Evolutionary conservation across 2,888 invertebrate genomes (phyloP).

Genomic region (Heteromurus nitidus): DNA sequence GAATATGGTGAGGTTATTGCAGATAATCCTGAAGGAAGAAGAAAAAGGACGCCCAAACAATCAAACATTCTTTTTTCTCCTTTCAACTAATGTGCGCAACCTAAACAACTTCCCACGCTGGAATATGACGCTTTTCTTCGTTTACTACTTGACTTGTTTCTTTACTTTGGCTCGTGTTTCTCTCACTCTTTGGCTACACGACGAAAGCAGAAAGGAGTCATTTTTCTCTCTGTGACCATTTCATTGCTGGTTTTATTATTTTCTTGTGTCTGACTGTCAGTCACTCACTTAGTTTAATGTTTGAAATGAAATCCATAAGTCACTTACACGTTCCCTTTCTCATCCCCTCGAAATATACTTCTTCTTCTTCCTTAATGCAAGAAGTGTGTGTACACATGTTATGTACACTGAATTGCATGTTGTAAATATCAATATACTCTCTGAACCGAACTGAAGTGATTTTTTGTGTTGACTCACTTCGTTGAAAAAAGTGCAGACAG

Average conservation of each 20-base stretch:
- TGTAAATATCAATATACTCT: too few relatives aligned
- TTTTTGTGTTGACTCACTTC: too few relatives aligned
- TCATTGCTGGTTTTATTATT: slow-evolving; percentile 48
- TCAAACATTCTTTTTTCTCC: too few relatives aligned
- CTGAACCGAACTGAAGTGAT: too few relatives aligned
- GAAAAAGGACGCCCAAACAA: too few relatives aligned
- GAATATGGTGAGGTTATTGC: too few relatives aligned
- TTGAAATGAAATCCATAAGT: slow-evolving; percentile 52
- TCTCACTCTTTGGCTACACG: slow-evolving; percentile 15
- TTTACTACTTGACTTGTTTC: slow-evolving; percentile 39
- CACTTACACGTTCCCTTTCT: slow-evolving; percentile 21
- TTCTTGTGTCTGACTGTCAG: slow-evolving; percentile 42
- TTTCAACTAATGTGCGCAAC: too few relatives aligned
- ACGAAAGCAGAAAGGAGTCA: slow-evolving; percentile 28
- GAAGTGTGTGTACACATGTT: not conserved
- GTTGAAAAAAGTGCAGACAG: not conserved
- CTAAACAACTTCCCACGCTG: slow-evolving; percentile 38
- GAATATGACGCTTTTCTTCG: slow-evolving; percentile 39
- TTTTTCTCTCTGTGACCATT: slow-evolving; percentile 40
- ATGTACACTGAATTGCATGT: too few relatives aligned
- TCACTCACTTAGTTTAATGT: slow-evolving; percentile 45
- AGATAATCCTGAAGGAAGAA: too few relatives aligned
- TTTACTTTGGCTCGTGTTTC: slow-evolving; percentile 52
- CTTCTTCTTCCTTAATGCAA: not conserved
- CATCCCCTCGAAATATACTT: not conserved